Conservation (phyloP, 2,888 invertebrate genomes). For the Corbicula japonica region DNA sequence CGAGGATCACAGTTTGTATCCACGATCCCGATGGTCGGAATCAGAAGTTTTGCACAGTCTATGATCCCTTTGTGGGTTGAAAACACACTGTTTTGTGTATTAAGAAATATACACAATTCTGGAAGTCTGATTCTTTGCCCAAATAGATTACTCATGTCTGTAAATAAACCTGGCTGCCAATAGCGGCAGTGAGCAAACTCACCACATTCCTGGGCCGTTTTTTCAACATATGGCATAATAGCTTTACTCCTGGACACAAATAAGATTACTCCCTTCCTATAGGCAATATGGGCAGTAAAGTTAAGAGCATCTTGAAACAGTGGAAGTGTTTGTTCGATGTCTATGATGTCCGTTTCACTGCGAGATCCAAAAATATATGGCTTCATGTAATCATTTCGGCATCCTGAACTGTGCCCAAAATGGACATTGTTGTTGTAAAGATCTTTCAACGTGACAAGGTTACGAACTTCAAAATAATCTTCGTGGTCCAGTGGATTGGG, state of each 20-base stretch:
- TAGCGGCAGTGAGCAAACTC: conserved; percentile 96
- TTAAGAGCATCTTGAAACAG: conserved; percentile 95
- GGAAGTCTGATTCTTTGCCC: conserved; percentile 95
- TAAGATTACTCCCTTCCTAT: conserved; percentile 93
- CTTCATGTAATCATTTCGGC: conserved; percentile 95
- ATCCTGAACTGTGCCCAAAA: conserved; percentile 96
- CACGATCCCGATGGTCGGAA: conserved; percentile 85
- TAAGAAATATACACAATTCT: conserved; percentile 96
- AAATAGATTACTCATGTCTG: conserved; percentile 93
- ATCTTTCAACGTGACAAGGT: conserved; percentile 95
- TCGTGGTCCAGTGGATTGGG: conserved; percentile 68
- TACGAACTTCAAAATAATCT: conserved; percentile 95
- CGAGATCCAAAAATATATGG: conserved; percentile 97
- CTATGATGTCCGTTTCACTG: conserved; percentile 95
- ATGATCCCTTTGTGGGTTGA: conserved; percentile 92
- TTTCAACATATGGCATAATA: conserved; percentile 90
- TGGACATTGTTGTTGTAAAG: conserved; percentile 97
- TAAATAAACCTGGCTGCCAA: conserved; percentile 95
- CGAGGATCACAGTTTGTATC: conserved; percentile 95
- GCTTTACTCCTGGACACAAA: conserved; percentile 92
- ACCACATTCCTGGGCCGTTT: conserved; percentile 94
- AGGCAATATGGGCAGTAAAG: conserved; percentile 96
- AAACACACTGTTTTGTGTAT: conserved; percentile 90
- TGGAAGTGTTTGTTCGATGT: conserved; percentile 96
- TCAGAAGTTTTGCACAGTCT: conserved; percentile 95